Conservation (phyloP, 2,797 vertebrate species). For the Fistularia commersonii region DNA sequence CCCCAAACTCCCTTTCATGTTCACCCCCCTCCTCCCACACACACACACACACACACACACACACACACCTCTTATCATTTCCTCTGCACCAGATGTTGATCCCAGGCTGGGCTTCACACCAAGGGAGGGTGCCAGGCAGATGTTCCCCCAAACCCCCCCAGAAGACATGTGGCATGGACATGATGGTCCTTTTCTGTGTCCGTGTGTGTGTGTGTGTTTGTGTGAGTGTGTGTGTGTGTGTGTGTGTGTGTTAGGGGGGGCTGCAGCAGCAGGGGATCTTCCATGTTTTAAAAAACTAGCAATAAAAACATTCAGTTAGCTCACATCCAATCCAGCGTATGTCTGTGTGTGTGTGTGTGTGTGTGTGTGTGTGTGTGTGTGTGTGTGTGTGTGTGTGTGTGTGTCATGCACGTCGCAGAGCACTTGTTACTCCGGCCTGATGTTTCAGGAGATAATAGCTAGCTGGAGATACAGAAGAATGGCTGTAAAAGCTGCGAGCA, state of each 20-base stretch:
- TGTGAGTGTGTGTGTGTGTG: too few relatives aligned
- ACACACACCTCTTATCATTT: too few relatives aligned
- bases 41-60: too few relatives aligned
- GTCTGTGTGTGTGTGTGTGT: too few relatives aligned
- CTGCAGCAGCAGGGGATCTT: conserved; percentile 30
- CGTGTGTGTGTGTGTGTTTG: too few relatives aligned
- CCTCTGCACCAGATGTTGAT: conserved; percentile 65
- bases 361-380: too few relatives aligned
- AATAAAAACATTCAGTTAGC: conserved; percentile 36
- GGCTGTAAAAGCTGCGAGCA: neutral
- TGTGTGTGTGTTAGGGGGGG: too few relatives aligned
- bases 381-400: too few relatives aligned
- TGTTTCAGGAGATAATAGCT: conserved; percentile 55
- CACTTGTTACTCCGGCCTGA: conserved; percentile 60
- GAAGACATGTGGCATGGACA: conserved; percentile 64
- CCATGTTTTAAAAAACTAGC: conserved; percentile 16
- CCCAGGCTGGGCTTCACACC: conserved; percentile 60
- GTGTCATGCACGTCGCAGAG: too few relatives aligned
- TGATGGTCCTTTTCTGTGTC: neutral
- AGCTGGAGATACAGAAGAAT: conserved; percentile 4
- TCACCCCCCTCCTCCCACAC: conserved; percentile 14
- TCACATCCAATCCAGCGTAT: conserved; percentile 14
- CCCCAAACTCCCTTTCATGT: conserved; percentile 32
- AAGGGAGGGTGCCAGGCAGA: conserved; percentile 67
- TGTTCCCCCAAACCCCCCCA: conserved; percentile 49